Evolutionary conservation across 2,797 vertebrate species (phyloP).

Genomic region (Epinephelus coioides): DNA sequence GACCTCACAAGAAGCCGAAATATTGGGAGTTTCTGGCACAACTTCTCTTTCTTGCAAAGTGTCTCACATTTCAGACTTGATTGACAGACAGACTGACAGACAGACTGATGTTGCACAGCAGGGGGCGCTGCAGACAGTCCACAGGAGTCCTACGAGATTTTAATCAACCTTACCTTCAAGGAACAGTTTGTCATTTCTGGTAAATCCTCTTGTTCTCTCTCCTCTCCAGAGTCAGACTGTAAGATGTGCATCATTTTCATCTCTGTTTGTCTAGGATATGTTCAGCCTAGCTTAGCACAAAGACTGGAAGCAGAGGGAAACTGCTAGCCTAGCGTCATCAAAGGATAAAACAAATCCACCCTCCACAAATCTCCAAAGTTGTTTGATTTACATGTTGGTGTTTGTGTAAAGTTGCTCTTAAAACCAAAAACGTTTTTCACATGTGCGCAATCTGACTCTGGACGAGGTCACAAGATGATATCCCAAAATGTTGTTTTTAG

Average conservation of each 20-base stretch:
- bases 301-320: slow-evolving; percentile 15
- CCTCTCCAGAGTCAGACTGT: not conserved
- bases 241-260: not conserved
- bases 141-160: slow-evolving; percentile 22
- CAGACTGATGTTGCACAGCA: slow-evolving; percentile 32
- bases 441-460: slow-evolving; percentile 5
- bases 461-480: slow-evolving; percentile 3
- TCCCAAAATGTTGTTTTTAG: not conserved
- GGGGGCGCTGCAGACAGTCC: slow-evolving; percentile 53
- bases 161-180: slow-evolving; percentile 3
- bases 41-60: not conserved
- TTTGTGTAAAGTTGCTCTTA: slow-evolving; percentile 45
- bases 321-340: not conserved
- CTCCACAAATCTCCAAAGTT: slow-evolving; percentile 45
- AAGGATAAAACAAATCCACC: too few relatives aligned
- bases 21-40: not conserved
- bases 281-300: slow-evolving; percentile 40
- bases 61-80: not conserved
- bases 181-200: slow-evolving; percentile 18
- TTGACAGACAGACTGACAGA: slow-evolving; percentile 2
- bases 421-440: slow-evolving; percentile 59
- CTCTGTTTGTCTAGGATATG: not conserved
- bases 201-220: slow-evolving; percentile 22
- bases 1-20: not conserved
- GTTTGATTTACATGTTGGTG: slow-evolving; percentile 27